Evolutionary conservation across 2,888 invertebrate genomes (phyloP).

Genomic region (Gymnosoma rotundatum): DNA sequence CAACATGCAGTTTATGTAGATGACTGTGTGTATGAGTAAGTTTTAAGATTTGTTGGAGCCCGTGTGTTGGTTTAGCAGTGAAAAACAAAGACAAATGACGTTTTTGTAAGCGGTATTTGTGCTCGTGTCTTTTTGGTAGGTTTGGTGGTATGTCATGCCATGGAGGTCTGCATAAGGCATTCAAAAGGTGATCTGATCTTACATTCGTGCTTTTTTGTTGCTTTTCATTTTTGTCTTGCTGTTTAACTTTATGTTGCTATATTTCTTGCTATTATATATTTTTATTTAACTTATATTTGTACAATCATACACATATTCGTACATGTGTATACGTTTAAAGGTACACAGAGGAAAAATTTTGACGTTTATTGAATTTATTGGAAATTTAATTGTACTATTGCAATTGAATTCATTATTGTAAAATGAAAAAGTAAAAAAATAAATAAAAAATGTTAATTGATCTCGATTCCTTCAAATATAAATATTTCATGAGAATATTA

Average conservation of each 20-base stretch:
- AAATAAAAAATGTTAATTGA: too few species aligned
- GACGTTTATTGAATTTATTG: background rate
- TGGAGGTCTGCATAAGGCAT: constrained; percentile 69
- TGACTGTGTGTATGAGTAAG: background rate
- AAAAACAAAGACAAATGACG: constrained; percentile 4
- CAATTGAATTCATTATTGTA: too few species aligned
- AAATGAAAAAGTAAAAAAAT: too few species aligned
- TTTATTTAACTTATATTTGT: constrained; percentile 27
- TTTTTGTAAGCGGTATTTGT: constrained; percentile 53
- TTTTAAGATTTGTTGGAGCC: constrained; percentile 33
- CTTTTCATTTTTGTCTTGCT: constrained; percentile 18
- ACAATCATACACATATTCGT: background rate
- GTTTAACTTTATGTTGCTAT: constrained; percentile 32
- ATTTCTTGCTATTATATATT: constrained; percentile 53
- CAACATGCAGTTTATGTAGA: constrained; percentile 39
- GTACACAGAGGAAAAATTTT: background rate
- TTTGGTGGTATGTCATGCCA: constrained; percentile 68
- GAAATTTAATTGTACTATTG: background rate
- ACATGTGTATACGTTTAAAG: background rate
- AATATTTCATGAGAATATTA: too few species aligned
- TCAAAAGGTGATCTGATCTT: constrained; percentile 71
- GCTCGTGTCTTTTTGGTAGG: constrained; percentile 65
- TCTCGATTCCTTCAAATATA: too few species aligned
- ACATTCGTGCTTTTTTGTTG: constrained; percentile 66
- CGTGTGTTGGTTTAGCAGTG: constrained; percentile 22